A percentile compares a stretch with the other conserved stretches of the same genome.
These are phyloP conservation scores for Anas bahamensis DNA, from an alignment of 2,797 vertebrate species.

Conservation along the genomic window DNA sequence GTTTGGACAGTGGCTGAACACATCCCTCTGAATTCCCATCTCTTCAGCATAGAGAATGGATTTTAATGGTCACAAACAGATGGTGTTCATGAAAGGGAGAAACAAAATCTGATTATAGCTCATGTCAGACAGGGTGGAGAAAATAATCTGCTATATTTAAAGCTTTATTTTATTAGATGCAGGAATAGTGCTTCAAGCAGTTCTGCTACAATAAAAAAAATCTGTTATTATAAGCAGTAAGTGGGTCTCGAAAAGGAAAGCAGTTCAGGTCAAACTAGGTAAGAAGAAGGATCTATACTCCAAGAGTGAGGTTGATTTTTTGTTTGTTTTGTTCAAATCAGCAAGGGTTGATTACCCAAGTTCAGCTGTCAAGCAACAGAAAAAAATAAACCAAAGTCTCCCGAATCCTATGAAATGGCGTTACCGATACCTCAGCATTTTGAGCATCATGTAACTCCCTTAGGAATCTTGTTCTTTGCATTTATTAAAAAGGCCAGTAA, in stretches of 20 bases:
- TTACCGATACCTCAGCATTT: not conserved
- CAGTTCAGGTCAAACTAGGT: not conserved
- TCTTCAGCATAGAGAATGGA: slow-evolving; percentile 65
- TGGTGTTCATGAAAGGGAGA: slow-evolving; percentile 58
- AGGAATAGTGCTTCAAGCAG: not conserved
- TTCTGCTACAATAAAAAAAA: not conserved
- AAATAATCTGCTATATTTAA: slow-evolving; percentile 48
- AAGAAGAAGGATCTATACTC: not conserved
- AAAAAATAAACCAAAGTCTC: not conserved
- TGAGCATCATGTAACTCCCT: not conserved
- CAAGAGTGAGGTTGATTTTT: not conserved
- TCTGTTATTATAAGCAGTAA: not conserved
- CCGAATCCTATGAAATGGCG: not conserved
- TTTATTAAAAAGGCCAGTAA: not conserved
- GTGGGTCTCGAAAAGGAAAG: not conserved
- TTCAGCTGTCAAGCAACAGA: not conserved
- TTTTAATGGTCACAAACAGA: slow-evolving; percentile 75
- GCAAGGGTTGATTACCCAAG: not conserved
- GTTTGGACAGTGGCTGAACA: slow-evolving; percentile 60
- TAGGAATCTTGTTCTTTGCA: not conserved
- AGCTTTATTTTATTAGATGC: slow-evolving; percentile 33
- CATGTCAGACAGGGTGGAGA: slow-evolving; percentile 35
- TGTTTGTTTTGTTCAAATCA: not conserved
- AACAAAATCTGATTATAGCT: slow-evolving; percentile 34
- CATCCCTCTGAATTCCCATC: slow-evolving; percentile 54